Evolutionary conservation across 1,140 invertebrate species (phyloP), one percentile per base, ranked within the genome.

Genomic region (Bombus difficillimus): DNA sequence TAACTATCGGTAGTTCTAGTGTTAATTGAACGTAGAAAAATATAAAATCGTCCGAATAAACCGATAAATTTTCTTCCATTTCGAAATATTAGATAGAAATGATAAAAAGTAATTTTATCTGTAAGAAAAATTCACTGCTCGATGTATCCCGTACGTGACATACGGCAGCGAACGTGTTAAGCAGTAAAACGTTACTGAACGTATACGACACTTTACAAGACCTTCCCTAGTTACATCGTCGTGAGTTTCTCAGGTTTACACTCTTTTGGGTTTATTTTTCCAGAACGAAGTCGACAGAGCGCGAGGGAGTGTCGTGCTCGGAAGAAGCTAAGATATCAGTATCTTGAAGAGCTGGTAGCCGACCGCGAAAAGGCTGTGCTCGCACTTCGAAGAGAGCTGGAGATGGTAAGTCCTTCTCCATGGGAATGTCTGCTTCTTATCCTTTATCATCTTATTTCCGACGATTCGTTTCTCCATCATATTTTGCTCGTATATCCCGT

Each of bases 291-390:
- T 95, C 96, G 99, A 88, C 99, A 99, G 96, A 99, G 98, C 96
- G 99, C 99, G 86, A 96, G 99, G 91, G 99, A 99, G 96, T 99
- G 99, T 94, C 97, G 99, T 89, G 99, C 99, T 62, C 96, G 99
- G 66, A 99, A 99, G 96, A 99, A 99, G 93, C 96, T 99, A 66
- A 96, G 99, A 41, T 99, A 99, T 95, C 99, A 99, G 95, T 99
- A 99, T 94, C 96, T 99, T 79, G 99, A 99, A 95, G 99, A 99
- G 94, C 95, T 99, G 76, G 99, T 99, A 3, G 96, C 97, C 3
- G 98, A 99, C 94, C 96, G 99, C 85, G 99, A 99, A 94, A 98
- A 98, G 91, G 98, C 99, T n/a, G 98, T 99, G 8, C 96, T 99
- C 88, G 96, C 97, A 13, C 95, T 99, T 28, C 96, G 98, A 88